These are phyloP conservation scores for Mionectes olivaceus DNA, from an alignment of 2,797 vertebrate genomes.

Conservation along the genomic window DNA sequence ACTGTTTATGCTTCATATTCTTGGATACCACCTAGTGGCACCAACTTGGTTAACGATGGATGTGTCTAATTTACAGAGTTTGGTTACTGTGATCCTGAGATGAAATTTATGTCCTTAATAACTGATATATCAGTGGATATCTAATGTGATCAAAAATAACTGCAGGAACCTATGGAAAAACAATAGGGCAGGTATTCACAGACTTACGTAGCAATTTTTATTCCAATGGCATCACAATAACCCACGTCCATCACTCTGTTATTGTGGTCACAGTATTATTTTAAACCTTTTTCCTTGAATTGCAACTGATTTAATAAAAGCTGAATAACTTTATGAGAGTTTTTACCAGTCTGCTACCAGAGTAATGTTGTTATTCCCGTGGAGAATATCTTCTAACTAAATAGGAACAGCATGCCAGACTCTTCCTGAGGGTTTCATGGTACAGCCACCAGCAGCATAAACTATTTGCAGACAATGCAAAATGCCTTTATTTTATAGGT, in stretches of 20 bases:
- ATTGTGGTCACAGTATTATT: fast-evolving
- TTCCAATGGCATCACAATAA: background rate
- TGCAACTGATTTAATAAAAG: background rate
- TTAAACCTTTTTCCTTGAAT: background rate
- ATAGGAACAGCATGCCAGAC: background rate
- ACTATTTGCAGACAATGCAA: conserved; percentile 56
- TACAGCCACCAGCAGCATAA: conserved; percentile 6
- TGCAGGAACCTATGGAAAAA: background rate
- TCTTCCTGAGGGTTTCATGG: background rate
- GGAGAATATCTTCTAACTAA: background rate
- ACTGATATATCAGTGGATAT: background rate
- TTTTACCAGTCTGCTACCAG: background rate
- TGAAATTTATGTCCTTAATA: background rate
- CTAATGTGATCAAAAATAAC: background rate
- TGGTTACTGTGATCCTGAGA: background rate
- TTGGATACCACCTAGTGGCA: conserved; percentile 69
- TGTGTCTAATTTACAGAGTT: background rate
- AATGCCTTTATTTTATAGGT: conserved; percentile 66
- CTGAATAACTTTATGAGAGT: background rate
- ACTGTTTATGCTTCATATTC: conserved; percentile 24
- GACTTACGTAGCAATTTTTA: background rate
- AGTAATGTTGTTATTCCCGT: background rate
- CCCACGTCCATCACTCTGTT: background rate
- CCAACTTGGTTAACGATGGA: background rate
- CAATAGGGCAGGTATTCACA: background rate